Percentiles rank a stretch among this genome's conserved stretches.
These are phyloP conservation scores for Aulostomus chinensis DNA, from an alignment of 2,797 vertebrate genomes.

Conservation along the genomic window DNA sequence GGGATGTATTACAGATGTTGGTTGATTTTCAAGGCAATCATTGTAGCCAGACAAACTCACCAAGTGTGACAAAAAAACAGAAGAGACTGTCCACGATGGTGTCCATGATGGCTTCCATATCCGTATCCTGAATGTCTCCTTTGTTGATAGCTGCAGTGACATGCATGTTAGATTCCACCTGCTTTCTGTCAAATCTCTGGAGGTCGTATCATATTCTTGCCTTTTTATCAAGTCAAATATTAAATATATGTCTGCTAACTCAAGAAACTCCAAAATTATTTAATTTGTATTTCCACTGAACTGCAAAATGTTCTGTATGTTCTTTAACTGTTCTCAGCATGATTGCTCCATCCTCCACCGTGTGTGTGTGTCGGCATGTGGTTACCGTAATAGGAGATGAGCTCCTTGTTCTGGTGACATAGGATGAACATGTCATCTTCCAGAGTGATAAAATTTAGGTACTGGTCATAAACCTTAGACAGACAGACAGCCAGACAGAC, in stretches of 20 bases:
- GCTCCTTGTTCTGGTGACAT: constrained; percentile 96
- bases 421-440: constrained; percentile 98
- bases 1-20: too few species aligned
- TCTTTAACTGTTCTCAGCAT: too few species aligned
- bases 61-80: constrained; percentile 98
- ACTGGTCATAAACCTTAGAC: constrained; percentile 94
- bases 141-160: constrained; percentile 89
- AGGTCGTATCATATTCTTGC: too few species aligned
- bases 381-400: constrained; percentile 95
- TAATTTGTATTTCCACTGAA: too few species aligned
- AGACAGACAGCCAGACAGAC: constrained; percentile 6
- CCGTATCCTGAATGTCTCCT: constrained; percentile 94
- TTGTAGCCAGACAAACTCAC: constrained; percentile 79
- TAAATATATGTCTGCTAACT: too few species aligned
- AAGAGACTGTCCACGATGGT: constrained; percentile 97
- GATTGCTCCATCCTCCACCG: too few species aligned
- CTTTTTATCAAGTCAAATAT: too few species aligned
- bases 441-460: constrained; percentile 98
- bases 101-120: constrained; percentile 98
- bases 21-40: too few species aligned
- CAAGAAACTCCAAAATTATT: too few species aligned
- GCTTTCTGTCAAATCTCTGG: too few species aligned
- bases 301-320: too few species aligned
- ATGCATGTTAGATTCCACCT: too few species aligned
- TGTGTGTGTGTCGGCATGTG: neutral